phyloP scores from a whole-genome alignment of 2,113 vertebrate species.

The human (Homo sapiens) region DNA sequence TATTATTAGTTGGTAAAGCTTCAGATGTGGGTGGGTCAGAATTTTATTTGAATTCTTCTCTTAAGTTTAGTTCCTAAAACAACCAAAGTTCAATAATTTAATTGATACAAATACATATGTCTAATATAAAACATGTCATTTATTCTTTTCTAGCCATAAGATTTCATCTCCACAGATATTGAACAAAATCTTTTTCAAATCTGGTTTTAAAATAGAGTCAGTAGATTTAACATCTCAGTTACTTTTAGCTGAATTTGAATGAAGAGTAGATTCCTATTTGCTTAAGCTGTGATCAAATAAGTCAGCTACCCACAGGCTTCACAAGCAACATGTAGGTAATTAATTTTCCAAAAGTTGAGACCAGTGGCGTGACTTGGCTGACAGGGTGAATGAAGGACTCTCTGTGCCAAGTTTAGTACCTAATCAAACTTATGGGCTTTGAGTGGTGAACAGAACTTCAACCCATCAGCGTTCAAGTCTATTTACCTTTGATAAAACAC shows the following conservation, averaged over 20 bases:
- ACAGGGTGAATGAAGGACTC: constrained; percentile 16
- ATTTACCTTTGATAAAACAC: constrained; percentile 72
- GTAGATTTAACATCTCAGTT: not conserved
- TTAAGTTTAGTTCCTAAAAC: not conserved
- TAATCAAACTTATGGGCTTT: constrained; percentile 64
- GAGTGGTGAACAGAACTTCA: constrained; percentile 13
- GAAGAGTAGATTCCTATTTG: constrained; percentile 43
- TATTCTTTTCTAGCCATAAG: not conserved
- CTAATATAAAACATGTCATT: not conserved
- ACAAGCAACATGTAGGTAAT: constrained; percentile 36
- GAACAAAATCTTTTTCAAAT: not conserved
- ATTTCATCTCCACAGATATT: not conserved
- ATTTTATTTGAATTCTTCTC: not conserved
- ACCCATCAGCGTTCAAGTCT: not conserved
- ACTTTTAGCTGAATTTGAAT: not conserved
- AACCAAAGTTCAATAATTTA: not conserved
- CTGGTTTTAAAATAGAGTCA: not conserved
- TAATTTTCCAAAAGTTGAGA: constrained; percentile 52
- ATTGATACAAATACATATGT: not conserved
- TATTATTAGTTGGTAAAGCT: not conserved
- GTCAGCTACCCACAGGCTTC: constrained; percentile 12
- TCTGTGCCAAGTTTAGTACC: constrained; percentile 75
- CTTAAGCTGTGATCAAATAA: constrained; percentile 57
- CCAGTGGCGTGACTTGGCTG: constrained; percentile 57
- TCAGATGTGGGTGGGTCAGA: not conserved